A percentile compares a stretch with the other conserved stretches of the same genome.
Evolutionary conservation across 2,888 invertebrate genomes (phyloP).

Genomic region (Caenorhabditis auriculariae): DNA sequence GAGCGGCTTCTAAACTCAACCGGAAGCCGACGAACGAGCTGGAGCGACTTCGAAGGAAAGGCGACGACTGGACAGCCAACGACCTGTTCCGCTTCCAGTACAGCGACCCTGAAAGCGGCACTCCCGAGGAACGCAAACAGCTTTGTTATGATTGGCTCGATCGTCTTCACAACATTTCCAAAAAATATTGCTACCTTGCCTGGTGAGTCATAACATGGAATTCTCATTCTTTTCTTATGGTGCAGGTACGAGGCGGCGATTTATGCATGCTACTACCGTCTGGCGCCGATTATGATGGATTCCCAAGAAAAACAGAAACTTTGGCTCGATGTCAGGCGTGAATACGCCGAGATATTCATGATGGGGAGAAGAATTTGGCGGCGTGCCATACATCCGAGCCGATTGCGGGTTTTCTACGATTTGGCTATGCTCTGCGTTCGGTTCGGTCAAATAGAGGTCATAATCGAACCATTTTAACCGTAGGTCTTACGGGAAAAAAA

Average conservation of each 20-base stretch:
- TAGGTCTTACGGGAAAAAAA: no score
- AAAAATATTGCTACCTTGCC: conserved; percentile 50
- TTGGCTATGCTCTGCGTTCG: conserved; percentile 46
- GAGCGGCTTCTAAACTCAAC: conserved; percentile 39
- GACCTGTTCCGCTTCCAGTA: conserved; percentile 46
- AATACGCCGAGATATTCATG: conserved; percentile 50
- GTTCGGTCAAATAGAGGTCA: conserved; percentile 37
- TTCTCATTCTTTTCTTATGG: background rate
- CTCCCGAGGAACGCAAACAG: conserved; percentile 40
- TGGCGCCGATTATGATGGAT: conserved; percentile 40
- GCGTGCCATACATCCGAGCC: conserved; percentile 42
- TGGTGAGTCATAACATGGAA: conserved; percentile 22
- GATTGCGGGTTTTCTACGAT: conserved; percentile 49
- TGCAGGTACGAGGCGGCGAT: conserved; percentile 50
- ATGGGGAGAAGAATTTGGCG: conserved; percentile 51
- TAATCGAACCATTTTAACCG: no score
- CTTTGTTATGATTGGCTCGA: conserved; percentile 48
- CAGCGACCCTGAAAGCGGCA: conserved; percentile 48
- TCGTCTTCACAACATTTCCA: conserved; percentile 39
- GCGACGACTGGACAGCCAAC: conserved; percentile 39
- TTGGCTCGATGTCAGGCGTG: conserved; percentile 46
- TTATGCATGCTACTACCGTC: conserved; percentile 51
- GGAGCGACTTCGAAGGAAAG: conserved; percentile 39
- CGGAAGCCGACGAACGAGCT: conserved; percentile 49
- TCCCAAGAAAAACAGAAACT: conserved; percentile 31